Conservation (phyloP, 2,113 vertebrate genomes). For the Plecturocebus donacophilus region DNA sequence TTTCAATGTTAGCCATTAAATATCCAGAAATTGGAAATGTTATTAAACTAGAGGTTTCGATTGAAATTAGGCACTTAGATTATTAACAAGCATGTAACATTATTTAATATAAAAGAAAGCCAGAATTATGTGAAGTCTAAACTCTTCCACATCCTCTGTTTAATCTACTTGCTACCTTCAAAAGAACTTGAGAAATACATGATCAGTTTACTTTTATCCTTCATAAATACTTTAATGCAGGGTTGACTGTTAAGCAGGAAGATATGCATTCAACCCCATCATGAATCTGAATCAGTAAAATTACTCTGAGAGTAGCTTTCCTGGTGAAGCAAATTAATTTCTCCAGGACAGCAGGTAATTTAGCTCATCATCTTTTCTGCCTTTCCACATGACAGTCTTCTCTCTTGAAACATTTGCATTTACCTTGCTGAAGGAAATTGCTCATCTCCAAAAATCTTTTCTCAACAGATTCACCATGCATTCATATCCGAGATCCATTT, state of each 20-base stretch:
- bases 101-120: background rate
- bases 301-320: slow-evolving; percentile 6
- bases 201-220: background rate
- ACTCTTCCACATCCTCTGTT: background rate
- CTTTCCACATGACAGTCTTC: background rate
- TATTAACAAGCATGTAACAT: background rate
- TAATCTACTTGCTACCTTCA: background rate
- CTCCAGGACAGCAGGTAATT: background rate
- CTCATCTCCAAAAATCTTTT: background rate
- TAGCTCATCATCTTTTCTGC: slow-evolving; percentile 54
- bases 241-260: background rate
- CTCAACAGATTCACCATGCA: background rate
- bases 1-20: background rate
- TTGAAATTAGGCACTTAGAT: background rate
- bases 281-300: background rate
- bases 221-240: slow-evolving; percentile 32
- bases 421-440: background rate
- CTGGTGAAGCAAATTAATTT: slow-evolving; percentile 49
- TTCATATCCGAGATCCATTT: background rate
- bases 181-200: slow-evolving; percentile 16
- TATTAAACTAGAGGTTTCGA: background rate
- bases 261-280: background rate
- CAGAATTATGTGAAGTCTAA: background rate
- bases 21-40: background rate
- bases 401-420: background rate